Conservation (phyloP, 2,113 vertebrate genomes). For the Paramisgurnus dabryanus region DNA sequence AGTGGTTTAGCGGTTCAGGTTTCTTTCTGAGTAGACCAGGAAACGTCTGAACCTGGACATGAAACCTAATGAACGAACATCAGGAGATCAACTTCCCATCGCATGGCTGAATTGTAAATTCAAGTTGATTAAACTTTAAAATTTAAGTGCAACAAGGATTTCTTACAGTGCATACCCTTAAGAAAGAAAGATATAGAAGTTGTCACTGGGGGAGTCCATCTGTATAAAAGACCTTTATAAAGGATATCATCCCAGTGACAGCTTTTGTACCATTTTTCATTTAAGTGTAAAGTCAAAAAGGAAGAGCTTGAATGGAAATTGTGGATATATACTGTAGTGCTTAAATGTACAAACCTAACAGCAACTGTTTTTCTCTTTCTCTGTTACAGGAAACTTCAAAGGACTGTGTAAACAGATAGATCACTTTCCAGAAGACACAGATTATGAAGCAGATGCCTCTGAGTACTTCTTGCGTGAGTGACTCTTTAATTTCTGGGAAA, state of each 20-base stretch:
- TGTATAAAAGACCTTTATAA: too few species aligned
- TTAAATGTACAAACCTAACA: conserved; percentile 2
- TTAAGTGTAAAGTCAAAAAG: background rate
- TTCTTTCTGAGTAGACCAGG: conserved; percentile 14
- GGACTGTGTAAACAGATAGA: conserved; percentile 99
- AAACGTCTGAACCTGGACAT: conserved; percentile 11
- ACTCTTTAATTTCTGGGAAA: conserved; percentile 16
- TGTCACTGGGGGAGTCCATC: too few species aligned
- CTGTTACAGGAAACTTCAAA: conserved; percentile 93
- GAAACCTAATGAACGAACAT: conserved; percentile 59
- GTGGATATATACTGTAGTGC: background rate
- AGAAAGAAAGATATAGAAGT: too few species aligned
- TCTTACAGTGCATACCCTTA: too few species aligned
- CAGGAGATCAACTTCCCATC: conserved; percentile 56
- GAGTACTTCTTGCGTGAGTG: conserved; percentile 99
- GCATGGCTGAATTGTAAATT: conserved; percentile 30
- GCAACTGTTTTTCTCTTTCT: conserved; percentile 56
- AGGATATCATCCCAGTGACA: too few species aligned
- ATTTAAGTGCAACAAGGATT: too few species aligned
- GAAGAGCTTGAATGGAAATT: background rate
- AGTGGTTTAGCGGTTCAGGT: background rate
- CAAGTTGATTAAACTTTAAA: too few species aligned
- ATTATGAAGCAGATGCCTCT: conserved; percentile 96
- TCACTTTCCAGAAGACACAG: conserved; percentile 97
- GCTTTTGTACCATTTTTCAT: background rate